These are phyloP conservation scores for Scrobipalpa costella DNA, from an alignment of 2,888 invertebrate genomes.

Conservation along the genomic window DNA sequence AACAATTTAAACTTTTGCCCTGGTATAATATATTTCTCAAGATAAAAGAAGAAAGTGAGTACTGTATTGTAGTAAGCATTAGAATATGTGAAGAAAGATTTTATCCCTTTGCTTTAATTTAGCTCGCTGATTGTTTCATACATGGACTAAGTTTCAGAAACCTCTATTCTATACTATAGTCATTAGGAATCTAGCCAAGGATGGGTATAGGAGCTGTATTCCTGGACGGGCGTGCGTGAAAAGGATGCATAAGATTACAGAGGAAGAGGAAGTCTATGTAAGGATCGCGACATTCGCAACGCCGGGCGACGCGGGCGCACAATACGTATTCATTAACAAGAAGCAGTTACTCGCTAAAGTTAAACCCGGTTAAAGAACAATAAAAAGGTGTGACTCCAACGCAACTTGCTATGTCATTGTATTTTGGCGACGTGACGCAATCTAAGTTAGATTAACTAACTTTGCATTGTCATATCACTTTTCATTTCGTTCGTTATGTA, in stretches of 20 bases:
- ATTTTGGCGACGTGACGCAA: background rate
- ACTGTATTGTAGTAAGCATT: too few relatives aligned
- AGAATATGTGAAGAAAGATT: too few relatives aligned
- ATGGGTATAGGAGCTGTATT: background rate
- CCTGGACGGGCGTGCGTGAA: background rate
- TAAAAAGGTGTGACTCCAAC: background rate
- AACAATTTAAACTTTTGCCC: too few relatives aligned
- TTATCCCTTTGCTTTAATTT: too few relatives aligned
- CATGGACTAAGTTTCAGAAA: too few relatives aligned
- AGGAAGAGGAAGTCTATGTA: conserved; percentile 18
- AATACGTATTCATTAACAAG: conserved; percentile 1
- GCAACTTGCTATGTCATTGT: background rate
- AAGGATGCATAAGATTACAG: background rate
- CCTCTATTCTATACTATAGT: background rate
- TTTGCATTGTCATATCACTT: background rate
- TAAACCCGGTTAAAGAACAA: background rate
- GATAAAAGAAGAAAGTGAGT: too few relatives aligned
- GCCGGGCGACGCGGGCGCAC: background rate
- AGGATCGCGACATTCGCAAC: conserved; percentile 6
- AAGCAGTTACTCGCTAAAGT: background rate
- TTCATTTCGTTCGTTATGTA: background rate
- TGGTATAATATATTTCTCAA: too few relatives aligned
- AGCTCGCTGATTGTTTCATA: background rate
- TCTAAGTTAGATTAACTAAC: background rate
- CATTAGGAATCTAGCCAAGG: too few relatives aligned